These are phyloP conservation scores for Seriola rivoliana DNA, from an alignment of 2,113 vertebrate species.

Conservation along the genomic window DNA sequence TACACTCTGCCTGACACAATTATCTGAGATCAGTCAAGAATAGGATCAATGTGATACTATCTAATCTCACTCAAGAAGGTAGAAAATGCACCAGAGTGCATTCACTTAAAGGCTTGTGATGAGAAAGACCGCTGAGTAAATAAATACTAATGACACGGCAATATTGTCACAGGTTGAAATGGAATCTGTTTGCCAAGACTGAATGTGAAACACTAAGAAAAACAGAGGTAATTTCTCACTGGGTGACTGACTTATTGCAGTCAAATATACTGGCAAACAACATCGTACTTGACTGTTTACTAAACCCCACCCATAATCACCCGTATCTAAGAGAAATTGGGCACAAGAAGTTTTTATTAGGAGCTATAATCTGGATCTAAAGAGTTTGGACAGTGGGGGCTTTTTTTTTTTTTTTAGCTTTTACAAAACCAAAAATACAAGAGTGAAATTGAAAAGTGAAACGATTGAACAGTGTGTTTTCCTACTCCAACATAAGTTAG, in stretches of 20 bases:
- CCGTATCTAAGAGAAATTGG: neutral
- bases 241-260: neutral
- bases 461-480: neutral
- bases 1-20: constrained; percentile 49
- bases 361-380: neutral
- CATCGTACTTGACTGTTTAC: neutral
- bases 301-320: neutral
- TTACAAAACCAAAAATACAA: neutral
- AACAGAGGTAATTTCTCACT: constrained; percentile 1
- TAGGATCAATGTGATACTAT: constrained; percentile 47
- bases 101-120: constrained; percentile 30
- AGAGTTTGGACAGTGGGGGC: neutral
- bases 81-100: constrained; percentile 37
- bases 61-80: constrained; percentile 34
- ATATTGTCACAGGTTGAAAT: constrained; percentile 33
- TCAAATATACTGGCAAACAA: neutral
- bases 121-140: constrained; percentile 53
- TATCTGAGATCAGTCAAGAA: constrained; percentile 50
- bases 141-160: constrained; percentile 26
- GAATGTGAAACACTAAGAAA: neutral
- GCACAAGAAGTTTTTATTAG: neutral
- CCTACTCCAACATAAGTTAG: neutral
- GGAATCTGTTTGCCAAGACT: constrained; percentile 30
- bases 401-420: neutral
- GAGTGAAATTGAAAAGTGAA: neutral